These are phyloP conservation scores for Oryzias dopingdopingensis DNA, from an alignment of 2,797 vertebrate species.

Conservation along the genomic window DNA sequence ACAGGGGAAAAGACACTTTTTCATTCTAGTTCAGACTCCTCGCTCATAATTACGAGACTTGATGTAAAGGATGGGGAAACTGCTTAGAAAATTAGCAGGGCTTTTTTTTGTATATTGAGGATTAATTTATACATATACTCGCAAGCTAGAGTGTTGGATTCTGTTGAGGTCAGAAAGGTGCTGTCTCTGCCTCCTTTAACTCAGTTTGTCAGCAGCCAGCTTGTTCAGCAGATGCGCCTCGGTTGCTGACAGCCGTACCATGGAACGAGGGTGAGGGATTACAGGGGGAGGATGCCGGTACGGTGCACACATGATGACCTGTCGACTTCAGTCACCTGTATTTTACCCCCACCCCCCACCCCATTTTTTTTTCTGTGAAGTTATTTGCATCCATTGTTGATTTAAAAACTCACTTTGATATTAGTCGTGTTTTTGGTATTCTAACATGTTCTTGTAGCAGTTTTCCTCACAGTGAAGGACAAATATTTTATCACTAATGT, in stretches of 20 bases:
- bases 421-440: too few relatives aligned
- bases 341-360: conserved; percentile 40
- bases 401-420: conserved; percentile 42
- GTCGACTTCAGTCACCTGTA: conserved; percentile 60
- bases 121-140: background rate
- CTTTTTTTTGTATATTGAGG: too few relatives aligned
- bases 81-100: background rate
- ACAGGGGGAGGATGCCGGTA: conserved; percentile 39
- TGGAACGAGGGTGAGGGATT: conserved; percentile 51
- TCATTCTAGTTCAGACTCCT: background rate
- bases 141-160: background rate
- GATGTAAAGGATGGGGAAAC: background rate
- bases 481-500: too few relatives aligned
- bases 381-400: conserved; percentile 53
- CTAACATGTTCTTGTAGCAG: too few relatives aligned
- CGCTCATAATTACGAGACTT: conserved; percentile 10
- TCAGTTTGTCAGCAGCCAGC: conserved; percentile 46
- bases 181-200: conserved; percentile 32
- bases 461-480: too few relatives aligned
- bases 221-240: conserved; percentile 54
- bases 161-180: conserved; percentile 2
- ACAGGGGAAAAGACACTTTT: background rate
- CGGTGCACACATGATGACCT: conserved; percentile 54
- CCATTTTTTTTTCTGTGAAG: conserved; percentile 34
- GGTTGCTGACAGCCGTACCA: conserved; percentile 21